phyloP scores from a whole-genome alignment of 2,888 invertebrate genomes.

The Osedax fenrisi region DNA sequence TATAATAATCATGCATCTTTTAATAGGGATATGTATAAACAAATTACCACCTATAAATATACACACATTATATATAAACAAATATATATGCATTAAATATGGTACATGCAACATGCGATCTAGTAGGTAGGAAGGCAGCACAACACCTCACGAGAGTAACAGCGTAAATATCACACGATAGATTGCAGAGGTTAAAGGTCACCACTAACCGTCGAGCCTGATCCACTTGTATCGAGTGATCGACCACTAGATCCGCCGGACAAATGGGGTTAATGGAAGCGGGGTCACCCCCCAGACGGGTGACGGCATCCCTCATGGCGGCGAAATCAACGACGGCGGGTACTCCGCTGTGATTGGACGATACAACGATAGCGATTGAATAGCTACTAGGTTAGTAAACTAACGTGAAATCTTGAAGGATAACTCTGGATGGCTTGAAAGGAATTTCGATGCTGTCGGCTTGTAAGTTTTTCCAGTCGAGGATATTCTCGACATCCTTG shows the following conservation, averaged over 20 bases:
- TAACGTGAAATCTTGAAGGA: constrained; percentile 69
- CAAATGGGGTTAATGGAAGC: constrained; percentile 89
- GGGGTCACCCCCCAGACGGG: constrained; percentile 71
- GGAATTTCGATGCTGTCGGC: constrained; percentile 71
- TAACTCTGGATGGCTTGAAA: constrained; percentile 87
- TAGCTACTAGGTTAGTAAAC: constrained; percentile 28
- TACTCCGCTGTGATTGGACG: constrained; percentile 64
- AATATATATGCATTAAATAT: no score
- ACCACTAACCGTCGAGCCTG: constrained; percentile 57
- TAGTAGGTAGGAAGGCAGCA: no score
- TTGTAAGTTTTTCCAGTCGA: constrained; percentile 74
- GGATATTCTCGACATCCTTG: constrained; percentile 72
- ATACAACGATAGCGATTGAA: neutral
- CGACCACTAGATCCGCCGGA: constrained; percentile 91
- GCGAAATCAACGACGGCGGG: constrained; percentile 98
- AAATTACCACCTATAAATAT: no score
- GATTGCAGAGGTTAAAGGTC: no score
- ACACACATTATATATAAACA: no score
- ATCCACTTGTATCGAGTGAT: constrained; percentile 95
- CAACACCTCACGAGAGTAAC: no score
- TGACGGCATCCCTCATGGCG: constrained; percentile 90
- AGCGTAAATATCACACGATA: no score
- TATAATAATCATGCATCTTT: no score
- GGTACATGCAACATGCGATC: no score
- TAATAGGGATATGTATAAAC: no score